Conservation (phyloP, 2,888 invertebrate species). For the Limenitis camilla region DNA sequence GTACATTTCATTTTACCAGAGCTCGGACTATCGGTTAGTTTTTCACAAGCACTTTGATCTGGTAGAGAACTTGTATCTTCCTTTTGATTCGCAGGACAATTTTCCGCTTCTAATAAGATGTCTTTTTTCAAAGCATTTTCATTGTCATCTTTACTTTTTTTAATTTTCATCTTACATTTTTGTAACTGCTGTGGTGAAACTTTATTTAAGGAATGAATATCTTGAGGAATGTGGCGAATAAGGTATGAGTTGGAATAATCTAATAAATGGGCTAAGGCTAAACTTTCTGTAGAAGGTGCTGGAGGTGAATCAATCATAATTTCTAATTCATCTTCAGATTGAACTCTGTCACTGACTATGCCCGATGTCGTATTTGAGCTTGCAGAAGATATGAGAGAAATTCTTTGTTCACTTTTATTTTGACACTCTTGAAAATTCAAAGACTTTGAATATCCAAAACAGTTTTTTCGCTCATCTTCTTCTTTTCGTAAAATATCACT, state of each 20-base stretch:
- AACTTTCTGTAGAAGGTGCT: constrained; percentile 89
- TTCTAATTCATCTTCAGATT: constrained; percentile 94
- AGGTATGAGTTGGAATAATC: constrained; percentile 75
- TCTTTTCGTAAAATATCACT: constrained; percentile 88
- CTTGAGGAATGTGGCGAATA: constrained; percentile 47
- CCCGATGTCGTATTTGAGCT: constrained; percentile 98
- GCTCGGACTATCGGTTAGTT: constrained; percentile 71
- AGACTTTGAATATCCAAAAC: constrained; percentile 82
- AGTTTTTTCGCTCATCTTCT: constrained; percentile 82
- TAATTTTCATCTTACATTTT: constrained; percentile 46
- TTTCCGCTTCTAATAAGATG: constrained; percentile 35
- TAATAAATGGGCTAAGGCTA: constrained; percentile 84
- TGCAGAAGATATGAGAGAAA: constrained; percentile 92
- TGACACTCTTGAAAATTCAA: constrained; percentile 76
- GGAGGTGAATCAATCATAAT: constrained; percentile 89
- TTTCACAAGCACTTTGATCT: constrained; percentile 63
- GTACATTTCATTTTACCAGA: constrained; percentile 77
- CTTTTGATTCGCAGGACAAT: constrained; percentile 38
- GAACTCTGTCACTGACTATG: constrained; percentile 95
- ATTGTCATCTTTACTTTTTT: constrained; percentile 48
- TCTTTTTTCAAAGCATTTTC: constrained; percentile 42
- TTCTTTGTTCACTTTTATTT: constrained; percentile 84
- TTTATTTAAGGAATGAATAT: constrained; percentile 45
- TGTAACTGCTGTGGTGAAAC: constrained; percentile 55
- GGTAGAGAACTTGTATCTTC: constrained; percentile 55